Conservation (phyloP, 1,140 invertebrate genomes). For the Grapholita molesta region DNA sequence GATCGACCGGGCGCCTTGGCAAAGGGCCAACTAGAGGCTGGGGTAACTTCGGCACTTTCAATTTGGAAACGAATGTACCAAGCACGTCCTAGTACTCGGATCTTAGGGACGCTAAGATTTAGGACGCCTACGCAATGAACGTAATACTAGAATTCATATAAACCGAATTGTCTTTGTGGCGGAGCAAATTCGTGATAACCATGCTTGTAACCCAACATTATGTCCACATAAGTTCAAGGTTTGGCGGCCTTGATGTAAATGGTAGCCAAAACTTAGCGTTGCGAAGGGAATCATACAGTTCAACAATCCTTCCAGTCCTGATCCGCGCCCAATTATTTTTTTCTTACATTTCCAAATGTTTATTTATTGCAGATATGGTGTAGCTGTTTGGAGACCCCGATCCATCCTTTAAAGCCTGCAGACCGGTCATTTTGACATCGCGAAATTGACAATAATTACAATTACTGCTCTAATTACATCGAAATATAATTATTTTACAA, state of each 20-base stretch:
- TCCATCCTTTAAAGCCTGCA: too few relatives aligned
- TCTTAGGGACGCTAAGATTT: conserved; percentile 17
- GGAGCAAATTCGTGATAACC: not conserved
- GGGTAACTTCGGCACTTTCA: conserved; percentile 43
- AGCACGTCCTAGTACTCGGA: conserved; percentile 26
- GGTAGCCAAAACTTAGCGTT: not conserved
- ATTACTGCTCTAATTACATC: too few relatives aligned
- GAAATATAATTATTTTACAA: too few relatives aligned
- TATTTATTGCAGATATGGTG: too few relatives aligned
- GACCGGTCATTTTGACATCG: too few relatives aligned
- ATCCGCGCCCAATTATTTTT: too few relatives aligned
- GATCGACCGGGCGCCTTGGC: conserved; percentile 60
- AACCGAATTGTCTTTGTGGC: not conserved
- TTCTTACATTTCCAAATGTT: too few relatives aligned
- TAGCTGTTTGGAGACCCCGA: too few relatives aligned
- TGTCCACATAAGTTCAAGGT: not conserved
- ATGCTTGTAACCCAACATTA: not conserved
- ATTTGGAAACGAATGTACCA: conserved; percentile 46
- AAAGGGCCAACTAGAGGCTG: conserved; percentile 43
- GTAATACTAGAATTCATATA: not conserved
- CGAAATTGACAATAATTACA: too few relatives aligned
- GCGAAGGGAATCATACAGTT: too few relatives aligned
- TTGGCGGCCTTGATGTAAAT: not conserved
- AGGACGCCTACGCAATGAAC: conserved; percentile 27
- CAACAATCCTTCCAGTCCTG: too few relatives aligned